phyloP scores from a whole-genome alignment of 2,113 vertebrate species.

The Poicephalus meyeri region DNA sequence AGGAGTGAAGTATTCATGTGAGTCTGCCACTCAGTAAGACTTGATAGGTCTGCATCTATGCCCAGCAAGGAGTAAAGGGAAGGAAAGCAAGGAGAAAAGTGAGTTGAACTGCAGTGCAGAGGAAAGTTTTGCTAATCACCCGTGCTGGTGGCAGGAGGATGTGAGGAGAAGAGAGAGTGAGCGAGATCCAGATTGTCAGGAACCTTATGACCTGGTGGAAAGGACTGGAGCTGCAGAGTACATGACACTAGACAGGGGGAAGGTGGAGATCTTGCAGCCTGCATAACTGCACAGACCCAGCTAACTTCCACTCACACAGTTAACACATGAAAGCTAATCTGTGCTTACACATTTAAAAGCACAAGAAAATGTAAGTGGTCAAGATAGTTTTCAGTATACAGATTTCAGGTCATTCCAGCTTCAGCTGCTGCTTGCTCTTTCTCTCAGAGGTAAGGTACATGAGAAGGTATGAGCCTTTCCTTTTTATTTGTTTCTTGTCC shows the following conservation, averaged over 20 bases:
- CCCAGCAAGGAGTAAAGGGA: not conserved
- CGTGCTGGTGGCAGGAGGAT: not conserved
- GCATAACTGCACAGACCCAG: not conserved
- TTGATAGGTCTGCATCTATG: not conserved
- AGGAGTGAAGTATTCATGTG: not conserved
- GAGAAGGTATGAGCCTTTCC: not conserved
- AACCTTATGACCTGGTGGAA: not conserved
- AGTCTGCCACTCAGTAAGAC: not conserved
- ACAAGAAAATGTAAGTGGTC: not conserved
- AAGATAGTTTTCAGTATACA: not conserved
- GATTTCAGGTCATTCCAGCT: not conserved
- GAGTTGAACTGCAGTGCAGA: not conserved
- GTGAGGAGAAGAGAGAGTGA: not conserved
- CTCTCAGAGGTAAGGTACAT: not conserved
- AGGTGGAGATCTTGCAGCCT: not conserved
- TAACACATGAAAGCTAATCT: not conserved
- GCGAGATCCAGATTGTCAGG: not conserved
- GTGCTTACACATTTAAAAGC: not conserved
- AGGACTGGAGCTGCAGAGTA: not conserved
- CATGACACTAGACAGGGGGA: rapidly evolving
- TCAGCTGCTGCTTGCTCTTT: not conserved
- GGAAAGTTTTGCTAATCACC: not conserved
- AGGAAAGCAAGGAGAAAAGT: no score
- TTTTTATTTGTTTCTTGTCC: not conserved
- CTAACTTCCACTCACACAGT: not conserved